A percentile compares a stretch with the other conserved stretches of the same genome.
Evolutionary conservation across 2,888 invertebrate species (phyloP).

Genomic region (Lepidonotus clava): DNA sequence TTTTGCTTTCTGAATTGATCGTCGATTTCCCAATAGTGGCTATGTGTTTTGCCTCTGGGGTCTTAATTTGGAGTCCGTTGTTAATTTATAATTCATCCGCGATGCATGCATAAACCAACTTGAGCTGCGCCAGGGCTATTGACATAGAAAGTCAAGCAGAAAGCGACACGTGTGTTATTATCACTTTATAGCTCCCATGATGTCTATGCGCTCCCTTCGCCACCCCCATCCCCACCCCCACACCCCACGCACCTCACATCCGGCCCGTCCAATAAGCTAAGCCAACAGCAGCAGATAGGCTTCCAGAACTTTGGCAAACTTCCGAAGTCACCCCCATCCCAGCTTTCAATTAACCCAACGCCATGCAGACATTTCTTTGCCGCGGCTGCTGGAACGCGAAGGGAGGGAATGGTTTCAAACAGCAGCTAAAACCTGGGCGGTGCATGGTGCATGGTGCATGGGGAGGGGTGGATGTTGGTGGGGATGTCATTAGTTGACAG

Average conservation of each 20-base stretch:
- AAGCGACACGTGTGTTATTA: conserved; percentile 10
- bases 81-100: conserved; percentile 33
- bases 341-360: conserved; percentile 4
- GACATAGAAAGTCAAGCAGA: conserved; percentile 10
- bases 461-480: background rate
- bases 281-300: too few species aligned
- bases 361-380: background rate
- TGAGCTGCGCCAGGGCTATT: conserved; percentile 5
- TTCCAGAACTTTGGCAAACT: background rate
- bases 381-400: background rate
- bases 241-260: background rate
- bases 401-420: background rate
- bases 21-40: conserved; percentile 29
- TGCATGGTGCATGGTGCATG: background rate
- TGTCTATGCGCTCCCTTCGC: too few species aligned
- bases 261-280: too few species aligned
- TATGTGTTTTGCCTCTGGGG: conserved; percentile 43
- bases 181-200: background rate
- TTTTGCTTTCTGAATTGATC: conserved; percentile 47
- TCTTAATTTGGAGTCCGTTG: conserved; percentile 47
- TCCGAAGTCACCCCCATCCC: background rate
- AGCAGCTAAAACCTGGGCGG: background rate
- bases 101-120: conserved; percentile 33
- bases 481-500: conserved; percentile 15
- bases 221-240: background rate